phyloP scores from a whole-genome alignment of 2,797 vertebrate species.

The Chaunax sp. region DNA sequence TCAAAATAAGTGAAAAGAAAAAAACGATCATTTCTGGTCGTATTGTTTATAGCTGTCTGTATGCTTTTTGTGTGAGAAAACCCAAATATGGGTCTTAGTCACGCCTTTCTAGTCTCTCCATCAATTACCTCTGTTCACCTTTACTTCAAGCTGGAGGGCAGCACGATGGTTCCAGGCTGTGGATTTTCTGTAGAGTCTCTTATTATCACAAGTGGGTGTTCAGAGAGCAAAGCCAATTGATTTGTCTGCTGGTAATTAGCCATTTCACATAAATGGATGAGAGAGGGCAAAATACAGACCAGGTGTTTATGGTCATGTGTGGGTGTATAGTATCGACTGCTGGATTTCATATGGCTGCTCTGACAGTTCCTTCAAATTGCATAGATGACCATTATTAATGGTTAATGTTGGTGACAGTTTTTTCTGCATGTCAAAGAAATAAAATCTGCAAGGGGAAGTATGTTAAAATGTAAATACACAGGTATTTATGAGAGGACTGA shows the following conservation, averaged over 20 bases:
- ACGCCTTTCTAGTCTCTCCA: slow-evolving; percentile 46
- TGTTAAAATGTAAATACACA: slow-evolving; percentile 25
- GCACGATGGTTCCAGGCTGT: slow-evolving; percentile 59
- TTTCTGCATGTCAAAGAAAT: slow-evolving; percentile 20
- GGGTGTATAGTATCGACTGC: slow-evolving; percentile 56
- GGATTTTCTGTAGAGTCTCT: slow-evolving; percentile 79
- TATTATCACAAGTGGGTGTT: slow-evolving; percentile 82
- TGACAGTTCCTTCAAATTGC: slow-evolving; percentile 47
- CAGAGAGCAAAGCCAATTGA: slow-evolving; percentile 82
- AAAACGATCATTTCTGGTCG: slow-evolving; percentile 5
- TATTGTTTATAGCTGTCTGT: slow-evolving; percentile 23
- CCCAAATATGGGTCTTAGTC: slow-evolving; percentile 61
- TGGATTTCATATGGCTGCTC: slow-evolving; percentile 55
- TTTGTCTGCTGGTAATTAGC: slow-evolving; percentile 84
- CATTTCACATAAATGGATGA: slow-evolving; percentile 76
- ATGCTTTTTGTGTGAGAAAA: slow-evolving; percentile 44
- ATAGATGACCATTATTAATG: slow-evolving; percentile 27
- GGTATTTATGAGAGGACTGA: slow-evolving; percentile 21
- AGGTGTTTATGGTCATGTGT: slow-evolving; percentile 71
- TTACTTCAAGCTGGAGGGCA: slow-evolving; percentile 62
- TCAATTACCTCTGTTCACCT: slow-evolving; percentile 50
- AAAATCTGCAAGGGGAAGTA: slow-evolving; percentile 9
- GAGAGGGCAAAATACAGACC: slow-evolving; percentile 60
- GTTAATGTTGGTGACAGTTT: slow-evolving; percentile 24
- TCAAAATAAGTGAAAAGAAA: slow-evolving; percentile 9